Evolutionary conservation across 2,113 vertebrate species (phyloP), one percentile per base, ranked within the genome.

Genomic region (Phyllostomus hastatus): DNA sequence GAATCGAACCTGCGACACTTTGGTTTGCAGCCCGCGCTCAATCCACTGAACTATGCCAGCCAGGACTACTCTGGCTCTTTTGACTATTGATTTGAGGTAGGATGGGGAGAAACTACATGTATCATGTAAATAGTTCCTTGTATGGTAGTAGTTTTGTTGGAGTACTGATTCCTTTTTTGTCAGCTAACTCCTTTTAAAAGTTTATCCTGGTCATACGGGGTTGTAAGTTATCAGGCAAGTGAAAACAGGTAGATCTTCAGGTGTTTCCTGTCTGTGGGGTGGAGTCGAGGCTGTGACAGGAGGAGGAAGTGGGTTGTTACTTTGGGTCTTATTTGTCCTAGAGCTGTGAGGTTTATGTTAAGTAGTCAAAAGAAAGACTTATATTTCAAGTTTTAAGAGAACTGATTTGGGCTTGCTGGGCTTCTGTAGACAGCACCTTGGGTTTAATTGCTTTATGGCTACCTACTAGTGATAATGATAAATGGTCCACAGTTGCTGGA

Each of bases 161-260:
- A 79, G 17, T 67, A 43, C 26, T 69, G 4, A 52, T 57, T 64
- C 1, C 20, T 50, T 66, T 83, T 69, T 48, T n/a, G 12, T 38
- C n/a, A 46, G 76, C 85, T 73, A 89, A 73, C 26, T 87, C 14
- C 14, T 61, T 80, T 85, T 80, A 72, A 81, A 82, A 81, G 85
- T 83, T 85, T 87, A 22, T 83, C 7, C 43, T 95, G 61, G 85
- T 61, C 19, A 15, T 46, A 38, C 87, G n/a, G 66, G 24, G 20
- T 15, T 92, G 26, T 93, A 76, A 90, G 19, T 78, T 90, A 69
- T 43, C 72, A 81, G 87, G 52, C 90, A 35, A 88, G 59, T 96
- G 79, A 82, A 95, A 87, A 87, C 22, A 80, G 38, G 17, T 79
- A 57, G 69, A n/a, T 79, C 46, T 92, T 95, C 22, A 90, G 50